Conservation (phyloP, 2,888 invertebrate genomes). For the Himalopsyche japonica region DNA sequence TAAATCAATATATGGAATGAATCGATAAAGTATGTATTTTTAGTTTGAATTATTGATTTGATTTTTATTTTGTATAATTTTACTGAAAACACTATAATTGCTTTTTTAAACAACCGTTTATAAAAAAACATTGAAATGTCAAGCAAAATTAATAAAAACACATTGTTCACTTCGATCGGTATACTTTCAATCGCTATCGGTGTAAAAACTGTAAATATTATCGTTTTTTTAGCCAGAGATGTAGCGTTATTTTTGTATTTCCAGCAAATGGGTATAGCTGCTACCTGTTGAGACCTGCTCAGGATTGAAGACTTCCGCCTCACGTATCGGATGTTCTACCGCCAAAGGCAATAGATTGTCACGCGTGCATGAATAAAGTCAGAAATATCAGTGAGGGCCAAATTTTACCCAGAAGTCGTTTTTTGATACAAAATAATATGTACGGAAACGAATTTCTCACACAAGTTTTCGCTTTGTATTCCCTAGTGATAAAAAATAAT, state of each 20-base stretch:
- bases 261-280: slow-evolving; percentile 3
- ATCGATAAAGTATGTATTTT: no score
- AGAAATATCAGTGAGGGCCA: not conserved
- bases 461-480: not conserved
- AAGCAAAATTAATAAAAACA: no score
- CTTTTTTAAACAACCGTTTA: no score
- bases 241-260: slow-evolving; percentile 12
- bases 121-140: no score
- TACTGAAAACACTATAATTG: no score
- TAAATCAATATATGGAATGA: no score
- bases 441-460: not conserved
- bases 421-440: not conserved
- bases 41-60: no score
- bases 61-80: no score
- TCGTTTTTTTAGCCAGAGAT: not conserved
- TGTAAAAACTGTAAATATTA: not conserved
- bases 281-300: slow-evolving; percentile 16
- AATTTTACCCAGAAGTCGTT: not conserved
- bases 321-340: not conserved
- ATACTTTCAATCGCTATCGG: not conserved
- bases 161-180: no score
- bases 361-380: not conserved
- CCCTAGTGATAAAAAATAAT: not conserved
- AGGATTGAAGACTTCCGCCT: slow-evolving; percentile 7
- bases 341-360: slow-evolving; percentile 4